Conservation (phyloP, 30 jellyfish, hydroid and myxozoan genomes). For the Hydractinia symbiolongicarpus region DNA sequence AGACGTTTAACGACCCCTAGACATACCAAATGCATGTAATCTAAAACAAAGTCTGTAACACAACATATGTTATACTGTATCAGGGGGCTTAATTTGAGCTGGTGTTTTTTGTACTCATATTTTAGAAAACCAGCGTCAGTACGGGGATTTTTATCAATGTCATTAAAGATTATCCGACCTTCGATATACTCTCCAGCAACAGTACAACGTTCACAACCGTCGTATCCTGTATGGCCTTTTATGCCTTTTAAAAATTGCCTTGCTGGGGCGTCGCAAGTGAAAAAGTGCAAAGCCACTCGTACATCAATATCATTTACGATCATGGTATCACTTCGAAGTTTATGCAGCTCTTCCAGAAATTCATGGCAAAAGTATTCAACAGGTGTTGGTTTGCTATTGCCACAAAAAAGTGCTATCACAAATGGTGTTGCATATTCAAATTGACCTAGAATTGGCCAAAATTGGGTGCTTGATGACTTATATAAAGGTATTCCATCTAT, state of each 20-base stretch:
- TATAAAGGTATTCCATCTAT: background rate
- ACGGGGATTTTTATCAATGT: background rate
- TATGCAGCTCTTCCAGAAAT: slow-evolving; percentile 10
- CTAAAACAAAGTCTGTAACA: slow-evolving; percentile 20
- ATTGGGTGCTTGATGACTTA: slow-evolving; percentile 32
- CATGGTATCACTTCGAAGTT: slow-evolving; percentile 9
- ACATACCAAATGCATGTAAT: slow-evolving; percentile 29
- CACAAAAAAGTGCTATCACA: slow-evolving; percentile 42
- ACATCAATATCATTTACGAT: slow-evolving; percentile 8
- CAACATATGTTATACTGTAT: slow-evolving; percentile 21
- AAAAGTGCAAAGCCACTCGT: slow-evolving; percentile 7
- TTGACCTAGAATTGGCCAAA: slow-evolving; percentile 41
- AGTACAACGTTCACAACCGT: slow-evolving; percentile 41
- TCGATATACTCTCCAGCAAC: slow-evolving; percentile 20
- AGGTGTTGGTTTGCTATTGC: slow-evolving; percentile 39
- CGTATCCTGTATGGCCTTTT: slow-evolving; percentile 39
- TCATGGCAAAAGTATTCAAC: slow-evolving; percentile 24
- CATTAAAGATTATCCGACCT: slow-evolving; percentile 14
- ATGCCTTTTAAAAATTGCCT: slow-evolving; percentile 34
- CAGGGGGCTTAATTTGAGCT: background rate
- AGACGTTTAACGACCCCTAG: slow-evolving; percentile 39
- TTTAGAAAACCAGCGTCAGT: slow-evolving; percentile 18
- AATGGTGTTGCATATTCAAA: slow-evolving; percentile 25
- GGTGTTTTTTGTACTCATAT: slow-evolving; percentile 28
- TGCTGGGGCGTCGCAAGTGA: slow-evolving; percentile 64